phyloP scores from a whole-genome alignment of 2,113 vertebrate species.

The Pleuronectes platessa region DNA sequence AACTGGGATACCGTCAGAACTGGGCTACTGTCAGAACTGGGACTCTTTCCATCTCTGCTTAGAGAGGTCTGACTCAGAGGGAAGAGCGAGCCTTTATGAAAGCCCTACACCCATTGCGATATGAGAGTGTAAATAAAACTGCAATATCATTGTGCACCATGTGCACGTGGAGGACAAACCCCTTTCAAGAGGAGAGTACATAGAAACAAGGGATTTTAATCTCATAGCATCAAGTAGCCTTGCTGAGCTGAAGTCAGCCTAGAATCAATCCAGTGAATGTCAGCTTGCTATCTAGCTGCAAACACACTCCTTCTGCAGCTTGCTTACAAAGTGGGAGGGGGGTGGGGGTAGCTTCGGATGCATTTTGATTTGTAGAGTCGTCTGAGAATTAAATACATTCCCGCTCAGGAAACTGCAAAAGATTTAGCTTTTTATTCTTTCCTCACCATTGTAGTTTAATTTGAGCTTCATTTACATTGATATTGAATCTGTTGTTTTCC shows the following conservation, averaged over 20 bases:
- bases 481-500: conserved; percentile 74
- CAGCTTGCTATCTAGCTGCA: conserved; percentile 30
- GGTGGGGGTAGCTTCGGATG: not conserved
- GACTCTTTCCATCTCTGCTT: conserved; percentile 36
- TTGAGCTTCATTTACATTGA: conserved; percentile 80
- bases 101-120: not conserved
- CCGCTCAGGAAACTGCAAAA: conserved; percentile 20
- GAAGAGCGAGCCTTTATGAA: conserved; percentile 26
- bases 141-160: conserved; percentile 47
- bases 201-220: conserved; percentile 61
- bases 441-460: conserved; percentile 43
- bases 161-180: conserved; percentile 36
- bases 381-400: conserved; percentile 51
- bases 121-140: conserved; percentile 49
- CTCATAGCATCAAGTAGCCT: conserved; percentile 53
- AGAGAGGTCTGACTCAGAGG: conserved; percentile 1
- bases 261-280: conserved; percentile 39
- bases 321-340: conserved; percentile 2
- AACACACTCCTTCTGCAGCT: conserved; percentile 34
- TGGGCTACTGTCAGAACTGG: conserved; percentile 22
- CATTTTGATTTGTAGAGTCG: conserved; percentile 43
- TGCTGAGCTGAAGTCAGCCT: conserved; percentile 31
- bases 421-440: conserved; percentile 1
- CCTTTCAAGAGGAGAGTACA: conserved; percentile 27
- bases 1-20: conserved; percentile 20